Conservation (phyloP, 2,888 invertebrate genomes). For the Sphaeridia pumilis region DNA sequence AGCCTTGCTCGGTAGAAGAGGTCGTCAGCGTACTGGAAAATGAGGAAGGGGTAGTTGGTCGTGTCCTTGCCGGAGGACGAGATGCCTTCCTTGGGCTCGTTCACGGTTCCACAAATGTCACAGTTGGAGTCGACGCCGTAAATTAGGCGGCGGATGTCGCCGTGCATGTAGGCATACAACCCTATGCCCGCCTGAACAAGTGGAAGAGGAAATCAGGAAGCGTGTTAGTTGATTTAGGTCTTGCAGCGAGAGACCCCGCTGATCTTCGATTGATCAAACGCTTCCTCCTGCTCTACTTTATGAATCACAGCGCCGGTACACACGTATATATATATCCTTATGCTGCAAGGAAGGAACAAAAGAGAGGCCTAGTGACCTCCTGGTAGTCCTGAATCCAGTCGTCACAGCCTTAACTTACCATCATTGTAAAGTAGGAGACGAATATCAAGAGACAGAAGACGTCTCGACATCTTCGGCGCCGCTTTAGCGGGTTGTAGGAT, state of each 20-base stretch:
- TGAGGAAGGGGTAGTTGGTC: slow-evolving; percentile 34
- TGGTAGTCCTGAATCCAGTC: no score
- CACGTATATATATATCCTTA: slow-evolving; percentile 23
- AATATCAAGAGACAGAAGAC: slow-evolving; percentile 47
- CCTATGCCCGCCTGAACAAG: slow-evolving; percentile 40
- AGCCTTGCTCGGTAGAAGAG: slow-evolving; percentile 37
- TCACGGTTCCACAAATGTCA: slow-evolving; percentile 52
- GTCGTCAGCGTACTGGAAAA: slow-evolving; percentile 38
- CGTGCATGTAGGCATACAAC: slow-evolving; percentile 43
- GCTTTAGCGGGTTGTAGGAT: slow-evolving; percentile 19
- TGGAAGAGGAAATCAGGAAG: no score
- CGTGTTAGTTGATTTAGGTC: no score
- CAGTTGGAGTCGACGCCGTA: slow-evolving; percentile 40
- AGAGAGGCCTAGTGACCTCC: no score
- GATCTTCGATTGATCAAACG: no score
- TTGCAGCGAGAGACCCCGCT: no score
- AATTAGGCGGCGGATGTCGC: slow-evolving; percentile 49
- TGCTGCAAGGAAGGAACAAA: slow-evolving; percentile 28
- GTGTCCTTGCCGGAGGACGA: slow-evolving; percentile 41
- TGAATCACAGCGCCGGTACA: no score
- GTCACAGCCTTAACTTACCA: slow-evolving; percentile 44
- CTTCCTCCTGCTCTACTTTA: no score
- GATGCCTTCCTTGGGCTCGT: slow-evolving; percentile 35
- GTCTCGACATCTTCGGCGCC: slow-evolving; percentile 45
- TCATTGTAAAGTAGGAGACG: slow-evolving; percentile 44